Evolutionary conservation across 2,797 vertebrate genomes (phyloP).

Genomic region (Falco berigora): DNA sequence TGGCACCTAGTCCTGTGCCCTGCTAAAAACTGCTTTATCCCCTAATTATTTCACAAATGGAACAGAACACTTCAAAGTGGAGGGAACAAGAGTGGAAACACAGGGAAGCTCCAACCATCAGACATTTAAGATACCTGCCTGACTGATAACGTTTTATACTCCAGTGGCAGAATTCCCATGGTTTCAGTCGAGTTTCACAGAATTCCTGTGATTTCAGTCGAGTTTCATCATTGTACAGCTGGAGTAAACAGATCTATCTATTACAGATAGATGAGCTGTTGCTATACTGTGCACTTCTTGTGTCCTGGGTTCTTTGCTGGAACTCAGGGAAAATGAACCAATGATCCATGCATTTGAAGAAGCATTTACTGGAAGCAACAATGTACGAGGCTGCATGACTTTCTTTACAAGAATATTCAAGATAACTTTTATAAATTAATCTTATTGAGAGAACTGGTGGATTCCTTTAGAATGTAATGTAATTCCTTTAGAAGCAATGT

Average conservation of each 20-base stretch:
- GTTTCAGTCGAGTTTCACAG: neutral
- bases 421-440: neutral
- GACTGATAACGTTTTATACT: neutral
- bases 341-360: neutral
- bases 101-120: neutral
- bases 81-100: neutral
- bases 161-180: neutral
- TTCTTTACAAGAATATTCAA: neutral
- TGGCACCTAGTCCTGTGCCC: neutral
- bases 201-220: neutral
- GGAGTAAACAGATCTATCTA: neutral
- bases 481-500: neutral
- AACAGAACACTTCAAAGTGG: neutral
- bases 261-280: neutral
- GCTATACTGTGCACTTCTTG: neutral
- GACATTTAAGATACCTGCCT: neutral
- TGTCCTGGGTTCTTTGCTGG: neutral
- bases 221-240: neutral
- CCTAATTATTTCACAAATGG: neutral
- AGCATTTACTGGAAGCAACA: neutral
- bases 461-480: neutral
- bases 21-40: neutral
- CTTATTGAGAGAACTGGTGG: neutral
- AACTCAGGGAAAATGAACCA: neutral
- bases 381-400: neutral